A percentile compares a stretch with the other conserved stretches of the same genome.
phyloP scores from a whole-genome alignment of 2,888 invertebrate species.

The Cynaeus angustus region DNA sequence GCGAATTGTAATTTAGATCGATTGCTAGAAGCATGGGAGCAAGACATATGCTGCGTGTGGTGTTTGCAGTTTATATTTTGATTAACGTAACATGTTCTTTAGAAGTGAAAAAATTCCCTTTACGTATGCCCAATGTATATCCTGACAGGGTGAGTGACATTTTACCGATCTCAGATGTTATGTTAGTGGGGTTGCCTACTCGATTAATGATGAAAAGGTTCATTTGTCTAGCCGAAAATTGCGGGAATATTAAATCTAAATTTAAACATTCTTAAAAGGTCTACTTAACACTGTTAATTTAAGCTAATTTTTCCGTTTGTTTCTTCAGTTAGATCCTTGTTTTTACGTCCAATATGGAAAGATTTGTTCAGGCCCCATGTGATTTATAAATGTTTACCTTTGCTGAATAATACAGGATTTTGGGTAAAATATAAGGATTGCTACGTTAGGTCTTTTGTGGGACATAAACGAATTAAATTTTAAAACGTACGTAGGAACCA shows the following conservation, averaged over 20 bases:
- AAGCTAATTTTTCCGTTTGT: no score
- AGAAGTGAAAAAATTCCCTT: slow-evolving; percentile 76
- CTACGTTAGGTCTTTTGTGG: no score
- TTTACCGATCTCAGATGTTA: slow-evolving; percentile 44
- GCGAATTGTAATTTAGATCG: slow-evolving; percentile 39
- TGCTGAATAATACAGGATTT: no score
- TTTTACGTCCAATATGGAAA: no score
- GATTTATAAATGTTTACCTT: no score
- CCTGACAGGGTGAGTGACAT: slow-evolving; percentile 81
- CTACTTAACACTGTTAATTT: no score
- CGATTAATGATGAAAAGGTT: slow-evolving; percentile 10
- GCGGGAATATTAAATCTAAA: slow-evolving; percentile 35
- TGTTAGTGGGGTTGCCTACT: slow-evolving; percentile 52
- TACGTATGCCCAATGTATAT: slow-evolving; percentile 88
- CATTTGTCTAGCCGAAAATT: slow-evolving; percentile 24
- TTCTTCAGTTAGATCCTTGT: no score
- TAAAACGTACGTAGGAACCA: no score
- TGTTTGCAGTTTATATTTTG: slow-evolving; percentile 59
- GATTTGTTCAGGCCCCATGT: no score
- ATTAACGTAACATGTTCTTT: slow-evolving; percentile 61
- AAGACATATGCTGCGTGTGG: slow-evolving; percentile 66
- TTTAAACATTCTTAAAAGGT: no score
- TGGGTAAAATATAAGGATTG: no score
- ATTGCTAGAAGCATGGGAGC: slow-evolving; percentile 61
- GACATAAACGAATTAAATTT: no score